phyloP scores from a whole-genome alignment of 2,113 vertebrate genomes.

The Prunella fulvescens region DNA sequence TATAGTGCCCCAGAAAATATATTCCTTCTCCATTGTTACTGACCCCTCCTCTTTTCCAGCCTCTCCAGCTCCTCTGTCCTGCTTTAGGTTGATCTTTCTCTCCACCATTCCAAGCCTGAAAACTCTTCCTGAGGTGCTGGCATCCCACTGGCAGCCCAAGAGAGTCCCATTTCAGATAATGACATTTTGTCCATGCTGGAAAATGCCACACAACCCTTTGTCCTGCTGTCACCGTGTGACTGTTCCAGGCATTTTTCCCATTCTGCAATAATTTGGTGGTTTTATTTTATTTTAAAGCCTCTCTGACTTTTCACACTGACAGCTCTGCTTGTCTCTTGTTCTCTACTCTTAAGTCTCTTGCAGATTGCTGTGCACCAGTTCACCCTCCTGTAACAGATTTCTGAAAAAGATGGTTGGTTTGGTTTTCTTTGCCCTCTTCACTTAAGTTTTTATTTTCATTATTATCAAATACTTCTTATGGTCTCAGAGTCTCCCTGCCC shows the following conservation, averaged over 20 bases:
- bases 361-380: not conserved
- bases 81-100: not conserved
- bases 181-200: not conserved
- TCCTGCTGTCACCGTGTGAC: not conserved
- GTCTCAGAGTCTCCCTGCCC: not conserved
- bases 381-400: not conserved
- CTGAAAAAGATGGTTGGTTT: not conserved
- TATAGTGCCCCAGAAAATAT: not conserved
- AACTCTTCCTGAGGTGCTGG: not conserved
- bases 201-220: not conserved
- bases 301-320: not conserved
- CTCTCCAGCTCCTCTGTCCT: not conserved
- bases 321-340: not conserved
- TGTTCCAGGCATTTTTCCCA: not conserved
- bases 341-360: not conserved
- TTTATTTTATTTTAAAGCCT: not conserved
- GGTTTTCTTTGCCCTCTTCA: not conserved
- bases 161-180: not conserved
- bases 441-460: not conserved
- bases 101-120: not conserved
- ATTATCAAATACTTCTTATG: not conserved
- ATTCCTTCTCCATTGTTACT: not conserved
- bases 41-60: not conserved
- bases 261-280: not conserved
- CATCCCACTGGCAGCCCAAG: not conserved